Percentiles rank a stretch among this genome's conserved stretches.
These are phyloP conservation scores for Drosophila borealis DNA, from an alignment of 2,888 invertebrate species.

Conservation along the genomic window DNA sequence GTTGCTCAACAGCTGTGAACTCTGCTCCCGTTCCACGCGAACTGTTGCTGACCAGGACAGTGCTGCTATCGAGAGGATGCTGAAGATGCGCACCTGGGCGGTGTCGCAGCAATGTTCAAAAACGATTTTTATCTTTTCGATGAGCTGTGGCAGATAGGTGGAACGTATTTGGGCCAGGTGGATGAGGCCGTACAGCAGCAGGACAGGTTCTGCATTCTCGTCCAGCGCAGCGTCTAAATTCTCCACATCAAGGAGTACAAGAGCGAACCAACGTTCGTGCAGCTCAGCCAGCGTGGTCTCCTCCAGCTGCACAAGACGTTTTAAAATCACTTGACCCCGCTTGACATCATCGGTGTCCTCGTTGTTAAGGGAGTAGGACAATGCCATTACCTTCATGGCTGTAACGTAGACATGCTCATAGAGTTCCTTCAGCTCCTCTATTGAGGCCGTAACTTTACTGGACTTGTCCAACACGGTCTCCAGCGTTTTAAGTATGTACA, in stretches of 20 bases:
- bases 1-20: conserved; percentile 61
- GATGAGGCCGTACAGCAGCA: conserved; percentile 82
- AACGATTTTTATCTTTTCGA: conserved; percentile 76
- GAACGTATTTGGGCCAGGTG: conserved; percentile 75
- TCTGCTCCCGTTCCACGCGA: conserved; percentile 54
- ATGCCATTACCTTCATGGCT: conserved; percentile 81
- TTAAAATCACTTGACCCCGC: conserved; percentile 58
- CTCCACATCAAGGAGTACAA: conserved; percentile 76
- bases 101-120: conserved; percentile 78
- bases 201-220: conserved; percentile 81
- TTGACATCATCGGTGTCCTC: conserved; percentile 36
- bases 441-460: conserved; percentile 29
- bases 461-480: conserved; percentile 67
- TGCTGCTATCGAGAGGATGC: conserved; percentile 81
- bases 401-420: conserved; percentile 76
- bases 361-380: conserved; percentile 65
- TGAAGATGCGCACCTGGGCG: conserved; percentile 83
- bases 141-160: conserved; percentile 69
- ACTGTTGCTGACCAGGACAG: conserved; percentile 79
- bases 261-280: conserved; percentile 75
- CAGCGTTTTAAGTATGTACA: conserved; percentile 74
- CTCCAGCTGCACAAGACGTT: conserved; percentile 55
- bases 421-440: conserved; percentile 48
- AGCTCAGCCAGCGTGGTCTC: conserved; percentile 56
- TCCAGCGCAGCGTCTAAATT: conserved; percentile 81